phyloP scores from a whole-genome alignment of 2,888 invertebrate genomes.

The Rugalucina vietnamica region DNA sequence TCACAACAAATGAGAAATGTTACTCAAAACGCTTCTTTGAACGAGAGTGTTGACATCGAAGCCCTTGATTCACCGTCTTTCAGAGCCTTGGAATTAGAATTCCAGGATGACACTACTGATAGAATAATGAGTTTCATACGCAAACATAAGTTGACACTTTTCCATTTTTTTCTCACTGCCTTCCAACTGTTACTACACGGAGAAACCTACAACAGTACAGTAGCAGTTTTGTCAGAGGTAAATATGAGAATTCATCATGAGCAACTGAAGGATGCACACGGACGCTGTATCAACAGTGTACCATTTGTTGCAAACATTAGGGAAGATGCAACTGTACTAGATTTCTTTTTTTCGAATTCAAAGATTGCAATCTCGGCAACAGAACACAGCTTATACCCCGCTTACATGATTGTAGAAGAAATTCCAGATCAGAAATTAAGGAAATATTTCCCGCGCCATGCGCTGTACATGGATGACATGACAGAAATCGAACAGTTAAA shows the following conservation, averaged over 20 bases:
- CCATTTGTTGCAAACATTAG: not conserved
- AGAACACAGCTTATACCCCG: constrained; percentile 2
- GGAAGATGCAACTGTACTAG: not conserved
- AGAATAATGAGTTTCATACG: not conserved
- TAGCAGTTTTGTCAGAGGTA: not conserved
- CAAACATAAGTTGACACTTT: not conserved
- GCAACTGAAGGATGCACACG: not conserved
- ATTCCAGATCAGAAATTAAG: not conserved
- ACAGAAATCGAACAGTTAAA: not conserved
- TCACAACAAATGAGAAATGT: not conserved
- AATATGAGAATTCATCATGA: not conserved
- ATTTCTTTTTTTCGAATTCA: not conserved
- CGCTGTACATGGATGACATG: not conserved
- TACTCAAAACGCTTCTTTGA: not conserved
- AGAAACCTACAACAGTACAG: not conserved
- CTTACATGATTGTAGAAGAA: not conserved
- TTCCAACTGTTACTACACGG: not conserved
- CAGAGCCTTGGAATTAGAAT: too few species aligned
- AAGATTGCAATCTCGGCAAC: not conserved
- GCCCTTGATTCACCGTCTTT: too few species aligned
- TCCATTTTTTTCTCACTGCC: not conserved
- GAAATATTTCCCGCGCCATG: not conserved
- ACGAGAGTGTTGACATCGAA: too few species aligned
- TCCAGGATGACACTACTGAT: too few species aligned
- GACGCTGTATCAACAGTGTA: not conserved